Conservation (phyloP, 2,888 invertebrate genomes). For the Pocota personata region DNA sequence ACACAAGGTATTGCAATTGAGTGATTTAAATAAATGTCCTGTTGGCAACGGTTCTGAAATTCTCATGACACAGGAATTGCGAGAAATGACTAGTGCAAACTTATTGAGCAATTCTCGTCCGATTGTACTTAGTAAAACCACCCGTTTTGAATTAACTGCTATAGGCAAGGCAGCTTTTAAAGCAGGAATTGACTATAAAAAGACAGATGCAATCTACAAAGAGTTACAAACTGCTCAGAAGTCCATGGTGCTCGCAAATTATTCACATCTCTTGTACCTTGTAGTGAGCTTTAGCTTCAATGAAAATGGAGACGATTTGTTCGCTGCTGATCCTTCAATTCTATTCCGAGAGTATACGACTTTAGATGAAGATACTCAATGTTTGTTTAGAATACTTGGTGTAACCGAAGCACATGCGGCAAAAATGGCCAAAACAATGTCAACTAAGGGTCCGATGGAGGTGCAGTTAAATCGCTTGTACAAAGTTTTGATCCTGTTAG, state of each 20-base stretch:
- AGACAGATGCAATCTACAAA: constrained; percentile 88
- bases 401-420: constrained; percentile 90
- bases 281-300: constrained; percentile 83
- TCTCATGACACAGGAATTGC: constrained; percentile 79
- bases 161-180: constrained; percentile 93
- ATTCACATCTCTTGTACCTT: constrained; percentile 93
- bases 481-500: constrained; percentile 92
- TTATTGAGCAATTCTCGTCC: constrained; percentile 72
- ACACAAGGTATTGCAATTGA: constrained; percentile 79
- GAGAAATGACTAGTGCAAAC: constrained; percentile 68
- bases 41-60: constrained; percentile 77
- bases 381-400: constrained; percentile 89
- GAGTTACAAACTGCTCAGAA: constrained; percentile 90
- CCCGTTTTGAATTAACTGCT: constrained; percentile 85
- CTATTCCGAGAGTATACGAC: constrained; percentile 85
- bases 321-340: constrained; percentile 83
- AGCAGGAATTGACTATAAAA: constrained; percentile 91
- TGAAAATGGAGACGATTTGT: constrained; percentile 86
- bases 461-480: constrained; percentile 89
- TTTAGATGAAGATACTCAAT: constrained; percentile 86
- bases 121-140: constrained; percentile 81
- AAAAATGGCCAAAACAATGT: constrained; percentile 87
- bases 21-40: constrained; percentile 22
- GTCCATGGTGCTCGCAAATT: constrained; percentile 90
- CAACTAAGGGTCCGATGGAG: constrained; percentile 84